phyloP scores from a whole-genome alignment of 2,888 invertebrate species.

The Philereme transversata region DNA sequence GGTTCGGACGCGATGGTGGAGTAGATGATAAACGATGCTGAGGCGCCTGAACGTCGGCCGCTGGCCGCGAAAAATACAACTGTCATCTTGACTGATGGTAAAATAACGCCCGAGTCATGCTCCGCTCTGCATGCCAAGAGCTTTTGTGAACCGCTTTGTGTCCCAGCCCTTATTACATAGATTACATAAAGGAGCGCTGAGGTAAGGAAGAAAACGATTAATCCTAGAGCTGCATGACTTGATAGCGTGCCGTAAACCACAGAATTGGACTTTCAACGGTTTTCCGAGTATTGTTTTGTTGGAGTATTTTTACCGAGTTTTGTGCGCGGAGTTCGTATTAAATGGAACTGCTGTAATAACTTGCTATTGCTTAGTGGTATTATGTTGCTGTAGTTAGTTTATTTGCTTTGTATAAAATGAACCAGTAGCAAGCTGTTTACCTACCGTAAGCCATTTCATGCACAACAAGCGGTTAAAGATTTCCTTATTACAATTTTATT shows the following conservation, averaged over 20 bases:
- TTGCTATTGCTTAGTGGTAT: conserved; percentile 24
- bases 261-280: conserved; percentile 24
- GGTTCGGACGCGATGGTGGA: conserved; percentile 62
- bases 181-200: conserved; percentile 59
- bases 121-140: conserved; percentile 72
- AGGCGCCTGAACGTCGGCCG: conserved; percentile 77
- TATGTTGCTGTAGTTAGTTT: conserved; percentile 3
- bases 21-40: conserved; percentile 77
- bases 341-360: conserved; percentile 13
- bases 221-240: conserved; percentile 41
- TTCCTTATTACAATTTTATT: neutral
- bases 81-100: conserved; percentile 82
- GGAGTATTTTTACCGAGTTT: conserved; percentile 31
- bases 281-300: conserved; percentile 29
- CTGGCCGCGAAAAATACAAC: conserved; percentile 80
- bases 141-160: conserved; percentile 72
- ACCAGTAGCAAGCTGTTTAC: neutral
- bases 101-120: conserved; percentile 78
- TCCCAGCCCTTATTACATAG: conserved; percentile 66
- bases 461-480: too few relatives aligned
- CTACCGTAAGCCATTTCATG: too few relatives aligned
- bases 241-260: conserved; percentile 37
- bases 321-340: conserved; percentile 9
- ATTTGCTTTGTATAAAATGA: neutral
- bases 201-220: conserved; percentile 51